Evolutionary conservation across 2,888 invertebrate species (phyloP).

Genomic region (Idaea dimidiata): DNA sequence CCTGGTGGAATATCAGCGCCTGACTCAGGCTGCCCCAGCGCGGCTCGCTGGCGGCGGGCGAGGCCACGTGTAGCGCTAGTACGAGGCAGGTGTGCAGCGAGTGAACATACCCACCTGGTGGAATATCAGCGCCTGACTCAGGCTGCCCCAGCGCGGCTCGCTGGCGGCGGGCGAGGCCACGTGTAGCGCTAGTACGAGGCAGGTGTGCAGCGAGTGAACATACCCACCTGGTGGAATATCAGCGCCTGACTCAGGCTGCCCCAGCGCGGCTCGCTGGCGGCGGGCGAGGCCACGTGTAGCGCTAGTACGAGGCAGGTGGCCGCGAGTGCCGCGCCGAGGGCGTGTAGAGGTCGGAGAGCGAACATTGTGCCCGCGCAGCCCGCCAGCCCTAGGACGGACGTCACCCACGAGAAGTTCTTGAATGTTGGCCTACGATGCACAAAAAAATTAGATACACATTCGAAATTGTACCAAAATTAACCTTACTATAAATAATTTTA

Average conservation of each 20-base stretch:
- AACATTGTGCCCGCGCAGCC: constrained; percentile 97
- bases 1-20: constrained; percentile 99
- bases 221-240: constrained; percentile 96
- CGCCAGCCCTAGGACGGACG: constrained; percentile 90
- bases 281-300: constrained; percentile 94
- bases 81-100: constrained; percentile 92
- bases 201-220: constrained; percentile 82
- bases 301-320: constrained; percentile 92
- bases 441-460: too few relatives aligned
- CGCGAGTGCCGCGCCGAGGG: constrained; percentile 92
- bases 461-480: too few relatives aligned
- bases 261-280: constrained; percentile 91
- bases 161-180: constrained; percentile 92
- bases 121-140: constrained; percentile 98
- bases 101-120: constrained; percentile 89
- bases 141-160: constrained; percentile 94
- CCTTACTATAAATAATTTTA: too few relatives aligned
- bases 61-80: constrained; percentile 92
- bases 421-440: constrained; percentile 90
- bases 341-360: constrained; percentile 94
- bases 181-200: constrained; percentile 93
- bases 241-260: constrained; percentile 99
- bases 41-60: constrained; percentile 89
- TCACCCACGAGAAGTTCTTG: constrained; percentile 97
- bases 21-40: constrained; percentile 99